Percentiles rank a stretch among this genome's conserved stretches.
These are phyloP conservation scores for Caenorhabditis angaria DNA, from an alignment of 2,888 invertebrate genomes.

Conservation along the genomic window DNA sequence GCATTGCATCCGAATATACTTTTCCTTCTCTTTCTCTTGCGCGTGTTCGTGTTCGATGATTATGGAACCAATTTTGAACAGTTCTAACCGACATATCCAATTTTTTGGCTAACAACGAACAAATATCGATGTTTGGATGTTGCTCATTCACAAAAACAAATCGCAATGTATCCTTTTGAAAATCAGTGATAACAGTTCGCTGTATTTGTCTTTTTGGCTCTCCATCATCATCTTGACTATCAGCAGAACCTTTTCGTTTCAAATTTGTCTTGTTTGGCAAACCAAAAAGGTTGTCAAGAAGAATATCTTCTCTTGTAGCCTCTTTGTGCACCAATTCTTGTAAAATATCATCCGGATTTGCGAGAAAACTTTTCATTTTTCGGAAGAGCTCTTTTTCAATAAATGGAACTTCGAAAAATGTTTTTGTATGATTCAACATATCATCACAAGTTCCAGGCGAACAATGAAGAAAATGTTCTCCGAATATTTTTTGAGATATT, in stretches of 20 bases:
- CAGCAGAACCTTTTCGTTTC: slow-evolving; percentile 32
- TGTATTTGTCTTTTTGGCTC: slow-evolving; percentile 75
- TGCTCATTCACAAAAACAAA: slow-evolving; percentile 94
- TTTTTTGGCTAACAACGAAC: slow-evolving; percentile 81
- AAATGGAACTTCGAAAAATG: slow-evolving; percentile 82
- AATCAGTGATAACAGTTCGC: slow-evolving; percentile 94
- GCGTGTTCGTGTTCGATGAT: slow-evolving; percentile 96
- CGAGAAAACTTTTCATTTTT: slow-evolving; percentile 42
- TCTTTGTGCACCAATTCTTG: slow-evolving; percentile 2
- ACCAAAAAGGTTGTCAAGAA: slow-evolving; percentile 6
- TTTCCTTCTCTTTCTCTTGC: slow-evolving; percentile 55
- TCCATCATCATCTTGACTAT: slow-evolving; percentile 27
- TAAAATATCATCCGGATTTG: slow-evolving; percentile 35
- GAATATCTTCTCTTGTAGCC: slow-evolving; percentile 11
- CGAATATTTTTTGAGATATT: slow-evolving; percentile 77
- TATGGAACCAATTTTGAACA: slow-evolving; percentile 99
- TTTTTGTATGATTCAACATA: slow-evolving; percentile 96
- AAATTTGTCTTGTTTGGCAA: slow-evolving; percentile 5
- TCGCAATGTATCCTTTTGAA: slow-evolving; percentile 92
- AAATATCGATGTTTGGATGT: slow-evolving; percentile 89
- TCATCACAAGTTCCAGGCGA: slow-evolving; percentile 92
- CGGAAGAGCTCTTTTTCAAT: slow-evolving; percentile 38
- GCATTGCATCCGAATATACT: slow-evolving; percentile 44
- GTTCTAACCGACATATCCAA: slow-evolving; percentile 90
- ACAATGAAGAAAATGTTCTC: slow-evolving; percentile 93